A percentile compares a stretch with the other conserved stretches of the same genome.
phyloP scores from a whole-genome alignment of 2,113 vertebrate genomes.

The Scophthalmus maximus region DNA sequence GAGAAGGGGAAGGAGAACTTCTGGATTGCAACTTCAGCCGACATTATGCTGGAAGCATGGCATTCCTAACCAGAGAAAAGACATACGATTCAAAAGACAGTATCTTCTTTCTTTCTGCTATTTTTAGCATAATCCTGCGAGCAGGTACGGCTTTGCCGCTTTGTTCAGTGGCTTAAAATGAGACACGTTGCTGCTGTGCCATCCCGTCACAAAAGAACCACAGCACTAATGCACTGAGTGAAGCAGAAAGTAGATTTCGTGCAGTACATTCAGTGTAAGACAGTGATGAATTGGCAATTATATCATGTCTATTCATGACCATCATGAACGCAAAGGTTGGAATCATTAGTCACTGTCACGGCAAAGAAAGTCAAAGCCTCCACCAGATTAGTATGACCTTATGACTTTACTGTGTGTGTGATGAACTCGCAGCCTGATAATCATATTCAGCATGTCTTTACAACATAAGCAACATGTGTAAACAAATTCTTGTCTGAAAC shows the following conservation, averaged over 20 bases:
- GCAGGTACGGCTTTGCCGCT: background rate
- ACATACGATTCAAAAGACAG: slow-evolving; percentile 14
- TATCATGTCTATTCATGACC: slow-evolving; percentile 69
- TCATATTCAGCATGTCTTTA: background rate
- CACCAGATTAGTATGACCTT: slow-evolving; percentile 24
- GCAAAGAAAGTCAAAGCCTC: slow-evolving; percentile 34
- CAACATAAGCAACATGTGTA: slow-evolving; percentile 26
- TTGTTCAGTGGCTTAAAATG: slow-evolving; percentile 12
- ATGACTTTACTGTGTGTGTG: slow-evolving; percentile 22
- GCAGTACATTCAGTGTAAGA: slow-evolving; percentile 36
- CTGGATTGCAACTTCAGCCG: slow-evolving; percentile 68
- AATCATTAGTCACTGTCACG: slow-evolving; percentile 69
- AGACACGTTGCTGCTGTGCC: slow-evolving; percentile 2
- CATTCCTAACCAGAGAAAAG: slow-evolving; percentile 46
- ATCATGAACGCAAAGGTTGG: slow-evolving; percentile 67
- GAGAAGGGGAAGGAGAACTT: slow-evolving; percentile 78
- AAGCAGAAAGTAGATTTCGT: slow-evolving; percentile 27
- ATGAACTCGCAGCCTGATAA: slow-evolving; percentile 22
- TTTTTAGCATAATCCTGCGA: slow-evolving; percentile 26
- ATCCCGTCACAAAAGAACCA: slow-evolving; percentile 13
- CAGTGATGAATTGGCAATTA: slow-evolving; percentile 76
- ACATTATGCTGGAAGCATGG: slow-evolving; percentile 73
- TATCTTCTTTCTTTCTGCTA: slow-evolving; percentile 11
- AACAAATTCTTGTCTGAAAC: background rate
- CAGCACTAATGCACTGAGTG: background rate